phyloP scores from a whole-genome alignment of 2,113 vertebrate species.

The Colaptes auratus region DNA sequence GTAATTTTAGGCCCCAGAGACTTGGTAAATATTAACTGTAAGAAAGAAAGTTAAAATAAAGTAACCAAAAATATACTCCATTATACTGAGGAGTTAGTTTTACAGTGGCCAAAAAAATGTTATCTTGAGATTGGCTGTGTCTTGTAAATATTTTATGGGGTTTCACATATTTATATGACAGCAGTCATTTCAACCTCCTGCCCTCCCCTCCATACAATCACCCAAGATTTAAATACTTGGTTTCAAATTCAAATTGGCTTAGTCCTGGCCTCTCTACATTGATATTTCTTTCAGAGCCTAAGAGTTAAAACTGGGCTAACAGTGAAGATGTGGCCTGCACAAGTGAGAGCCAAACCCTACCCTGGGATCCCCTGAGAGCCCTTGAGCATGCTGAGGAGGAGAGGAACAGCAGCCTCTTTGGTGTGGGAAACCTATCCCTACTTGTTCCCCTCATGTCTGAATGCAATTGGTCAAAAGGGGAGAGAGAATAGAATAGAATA shows the following conservation, averaged over 20 bases:
- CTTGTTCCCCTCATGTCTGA: background rate
- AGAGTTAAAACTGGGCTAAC: background rate
- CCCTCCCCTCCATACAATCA: background rate
- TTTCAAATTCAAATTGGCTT: constrained; percentile 55
- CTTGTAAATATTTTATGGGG: constrained; percentile 60
- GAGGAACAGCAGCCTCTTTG: background rate
- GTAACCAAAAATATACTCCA: constrained; percentile 53
- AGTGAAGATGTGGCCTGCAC: background rate
- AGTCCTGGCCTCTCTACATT: constrained; percentile 22
- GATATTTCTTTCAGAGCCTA: constrained; percentile 23
- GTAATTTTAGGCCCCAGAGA: constrained; percentile 91
- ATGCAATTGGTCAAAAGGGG: background rate
- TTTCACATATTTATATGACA: constrained; percentile 64
- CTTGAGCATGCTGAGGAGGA: background rate
- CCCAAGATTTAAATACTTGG: constrained; percentile 54
- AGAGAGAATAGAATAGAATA: background rate
- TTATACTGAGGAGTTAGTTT: constrained; percentile 74
- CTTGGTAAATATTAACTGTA: constrained; percentile 96
- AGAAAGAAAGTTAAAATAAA: constrained; percentile 87
- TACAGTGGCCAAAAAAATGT: constrained; percentile 60
- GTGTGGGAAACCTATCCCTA: fast-evolving
- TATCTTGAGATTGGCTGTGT: constrained; percentile 74
- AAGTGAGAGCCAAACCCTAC: fast-evolving
- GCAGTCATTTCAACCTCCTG: background rate
- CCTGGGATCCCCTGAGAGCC: background rate